These are phyloP conservation scores for Carduelis carduelis DNA, from an alignment of 2,797 vertebrate species.

Conservation along the genomic window DNA sequence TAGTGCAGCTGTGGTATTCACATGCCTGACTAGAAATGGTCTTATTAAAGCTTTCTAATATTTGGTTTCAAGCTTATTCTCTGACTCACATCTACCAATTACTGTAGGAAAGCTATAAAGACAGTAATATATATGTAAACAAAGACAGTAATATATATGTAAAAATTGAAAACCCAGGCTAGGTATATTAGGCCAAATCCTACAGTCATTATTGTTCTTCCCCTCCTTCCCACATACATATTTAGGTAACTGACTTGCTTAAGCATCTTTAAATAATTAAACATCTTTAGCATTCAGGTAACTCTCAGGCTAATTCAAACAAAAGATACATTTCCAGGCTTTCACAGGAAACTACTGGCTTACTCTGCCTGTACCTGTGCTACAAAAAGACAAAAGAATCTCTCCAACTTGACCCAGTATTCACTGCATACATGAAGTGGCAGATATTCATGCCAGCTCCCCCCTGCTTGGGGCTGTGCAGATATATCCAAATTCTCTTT, in stretches of 20 bases:
- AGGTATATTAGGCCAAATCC: background rate
- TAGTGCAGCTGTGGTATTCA: background rate
- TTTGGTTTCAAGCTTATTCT: background rate
- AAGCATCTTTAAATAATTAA: slow-evolving; percentile 16
- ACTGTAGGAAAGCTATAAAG: background rate
- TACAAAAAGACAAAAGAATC: background rate
- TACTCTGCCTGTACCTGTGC: background rate
- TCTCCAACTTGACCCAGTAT: background rate
- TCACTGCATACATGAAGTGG: background rate
- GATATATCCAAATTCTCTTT: background rate
- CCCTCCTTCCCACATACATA: background rate
- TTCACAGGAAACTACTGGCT: background rate
- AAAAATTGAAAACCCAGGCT: background rate
- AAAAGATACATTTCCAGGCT: background rate
- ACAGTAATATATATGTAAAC: background rate
- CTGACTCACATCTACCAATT: background rate
- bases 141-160: background rate
- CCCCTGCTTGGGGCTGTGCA: background rate
- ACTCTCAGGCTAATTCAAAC: background rate
- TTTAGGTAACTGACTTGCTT: background rate
- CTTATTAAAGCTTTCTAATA: background rate
- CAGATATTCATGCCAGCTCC: background rate
- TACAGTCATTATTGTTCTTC: background rate
- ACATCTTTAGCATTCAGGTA: background rate
- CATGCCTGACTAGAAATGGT: background rate